These are phyloP conservation scores for Papilio demoleus DNA, from an alignment of 2,888 invertebrate species.

Conservation along the genomic window DNA sequence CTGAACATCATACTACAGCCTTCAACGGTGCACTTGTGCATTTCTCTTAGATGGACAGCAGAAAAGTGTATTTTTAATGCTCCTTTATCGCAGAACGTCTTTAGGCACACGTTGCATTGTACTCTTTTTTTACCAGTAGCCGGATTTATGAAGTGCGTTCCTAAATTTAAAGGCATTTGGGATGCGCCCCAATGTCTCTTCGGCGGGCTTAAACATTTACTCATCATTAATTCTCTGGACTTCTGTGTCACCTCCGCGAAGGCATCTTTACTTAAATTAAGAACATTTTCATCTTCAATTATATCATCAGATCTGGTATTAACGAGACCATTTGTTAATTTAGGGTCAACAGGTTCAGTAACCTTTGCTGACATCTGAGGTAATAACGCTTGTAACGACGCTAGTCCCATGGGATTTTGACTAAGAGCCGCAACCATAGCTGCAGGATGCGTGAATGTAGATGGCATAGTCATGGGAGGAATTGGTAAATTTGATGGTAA, in stretches of 20 bases:
- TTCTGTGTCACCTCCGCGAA: slow-evolving; percentile 66
- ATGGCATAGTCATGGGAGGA: slow-evolving; percentile 81
- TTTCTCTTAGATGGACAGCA: slow-evolving; percentile 98
- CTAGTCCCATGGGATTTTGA: slow-evolving; percentile 84
- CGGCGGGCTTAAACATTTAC: slow-evolving; percentile 88
- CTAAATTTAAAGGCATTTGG: slow-evolving; percentile 90
- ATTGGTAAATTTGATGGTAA: slow-evolving; percentile 84
- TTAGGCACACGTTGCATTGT: slow-evolving; percentile 98
- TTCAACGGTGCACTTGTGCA: slow-evolving; percentile 99
- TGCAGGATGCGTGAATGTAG: slow-evolving; percentile 84
- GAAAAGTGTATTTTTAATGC: slow-evolving; percentile 99
- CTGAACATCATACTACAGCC: slow-evolving; percentile 99
- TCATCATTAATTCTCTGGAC: slow-evolving; percentile 79
- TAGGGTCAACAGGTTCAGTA: slow-evolving; percentile 70
- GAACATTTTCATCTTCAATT: slow-evolving; percentile 72
- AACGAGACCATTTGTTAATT: slow-evolving; percentile 58
- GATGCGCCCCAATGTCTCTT: slow-evolving; percentile 92
- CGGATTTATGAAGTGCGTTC: slow-evolving; percentile 95
- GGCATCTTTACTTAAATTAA: slow-evolving; percentile 79
- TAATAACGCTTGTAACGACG: slow-evolving; percentile 85
- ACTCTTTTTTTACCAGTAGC: slow-evolving; percentile 98
- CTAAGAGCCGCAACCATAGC: slow-evolving; percentile 86
- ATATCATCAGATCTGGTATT: slow-evolving; percentile 68
- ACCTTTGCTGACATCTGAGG: slow-evolving; percentile 84
- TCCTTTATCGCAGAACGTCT: slow-evolving; percentile 99